Base-by-base conservation (phyloP, 2,113 vertebrate genomes). In the Eublepharis macularius region DNA sequence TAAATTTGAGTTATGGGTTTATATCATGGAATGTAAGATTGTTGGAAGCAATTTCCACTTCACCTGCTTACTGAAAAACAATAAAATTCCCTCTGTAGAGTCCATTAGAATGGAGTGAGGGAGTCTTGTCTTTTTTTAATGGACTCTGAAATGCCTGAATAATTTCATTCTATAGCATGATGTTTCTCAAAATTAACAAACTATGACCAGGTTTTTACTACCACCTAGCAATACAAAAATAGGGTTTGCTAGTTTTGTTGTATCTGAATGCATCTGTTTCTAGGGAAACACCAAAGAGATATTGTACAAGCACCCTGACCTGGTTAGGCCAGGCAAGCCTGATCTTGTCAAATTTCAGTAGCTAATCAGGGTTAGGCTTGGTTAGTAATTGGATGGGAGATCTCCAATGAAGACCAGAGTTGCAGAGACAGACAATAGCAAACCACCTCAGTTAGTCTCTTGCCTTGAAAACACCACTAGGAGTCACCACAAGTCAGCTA, bases 1-100 rank as follows among this genome's bases (percentile, higher is more conserved):
- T 74, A 81, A 90, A 51, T 43, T 0, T 49, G 85, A 91, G 3
- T 86, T 66, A 39, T 76, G 34, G 3, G 26, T 88, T 87, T 83
- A 81, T 86, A 88, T 16, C 87, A 49, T 57, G 82, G 82, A 94
- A 93, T 82, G 70, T 8, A 91, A 39, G 83, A 65, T 14, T 84
- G 10, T 85, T 82, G 41, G 43, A 80, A 63, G 86, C 86, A 81
- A 68, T 84, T 49, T 84, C 51, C 87, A 83, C 14, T 90, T 74
- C 19, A 10, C 26, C 74, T 54, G 74, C 29, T 34, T 87, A 93
- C 73, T 2, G 66, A 83, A 84, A 92, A 91, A 88, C n/a, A 89
- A 39, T 92, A 87, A 32, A 83, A 88, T 89, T 83, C 39, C 74
- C 12, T 74, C 1, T 2, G 2, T 57, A n/a, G 17, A 66, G 51